phyloP scores from a whole-genome alignment of 1,140 invertebrate species.

The Trachymyrmex septentrionalis region DNA sequence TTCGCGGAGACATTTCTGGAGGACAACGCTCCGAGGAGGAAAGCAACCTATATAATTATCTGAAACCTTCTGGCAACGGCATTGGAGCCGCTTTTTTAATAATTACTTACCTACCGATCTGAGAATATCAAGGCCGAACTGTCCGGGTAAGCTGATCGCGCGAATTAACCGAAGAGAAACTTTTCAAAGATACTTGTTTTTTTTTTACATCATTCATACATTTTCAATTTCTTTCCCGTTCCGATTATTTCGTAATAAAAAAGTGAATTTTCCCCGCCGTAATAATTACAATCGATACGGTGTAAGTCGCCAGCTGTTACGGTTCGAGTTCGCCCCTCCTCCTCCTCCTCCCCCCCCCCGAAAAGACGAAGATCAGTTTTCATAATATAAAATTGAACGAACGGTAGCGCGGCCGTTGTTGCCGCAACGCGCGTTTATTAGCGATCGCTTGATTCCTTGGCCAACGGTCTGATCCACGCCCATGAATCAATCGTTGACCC shows the following conservation, averaged over 20 bases:
- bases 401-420: conserved; percentile 18
- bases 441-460: conserved; percentile 62
- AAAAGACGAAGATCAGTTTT: conserved; percentile 16
- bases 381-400: conserved; percentile 9
- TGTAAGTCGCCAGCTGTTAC: background rate
- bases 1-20: conserved; percentile 22
- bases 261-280: conserved; percentile 12
- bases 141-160: background rate
- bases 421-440: conserved; percentile 58
- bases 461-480: conserved; percentile 37
- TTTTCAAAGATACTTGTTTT: background rate
- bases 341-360: no score
- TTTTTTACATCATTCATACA: background rate
- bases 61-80: conserved; percentile 17
- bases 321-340: background rate
- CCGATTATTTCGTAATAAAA: background rate
- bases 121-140: background rate
- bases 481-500: conserved; percentile 20
- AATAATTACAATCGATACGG: conserved; percentile 5
- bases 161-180: background rate
- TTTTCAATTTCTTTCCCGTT: background rate
- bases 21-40: conserved; percentile 1
- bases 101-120: conserved; percentile 27
- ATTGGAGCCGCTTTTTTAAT: conserved; percentile 32
- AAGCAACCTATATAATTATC: conserved; percentile 34